Base-by-base conservation (phyloP, 2,113 vertebrate genomes). In the Calonectris borealis region DNA sequence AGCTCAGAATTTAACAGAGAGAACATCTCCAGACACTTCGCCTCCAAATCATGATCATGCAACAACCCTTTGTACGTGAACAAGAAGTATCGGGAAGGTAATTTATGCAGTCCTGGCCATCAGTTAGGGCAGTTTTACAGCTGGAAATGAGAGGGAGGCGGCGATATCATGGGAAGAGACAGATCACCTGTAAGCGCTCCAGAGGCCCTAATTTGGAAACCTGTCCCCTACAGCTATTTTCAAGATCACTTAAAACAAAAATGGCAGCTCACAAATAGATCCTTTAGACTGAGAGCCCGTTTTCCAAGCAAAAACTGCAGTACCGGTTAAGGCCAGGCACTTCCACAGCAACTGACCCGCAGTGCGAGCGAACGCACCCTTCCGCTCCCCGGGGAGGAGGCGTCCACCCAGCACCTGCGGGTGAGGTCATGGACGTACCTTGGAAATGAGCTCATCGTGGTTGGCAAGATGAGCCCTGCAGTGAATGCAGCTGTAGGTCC, bases 401-500 rank as follows among this genome's bases (percentile, higher is more conserved):
- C 7, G 4, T 24, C 72, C 12, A 1, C 83, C 51, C 62, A 54
- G 48, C 73, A 72, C n/a, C 83, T 31, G 52, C 4, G 3, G 88
- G 68, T 48, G 79, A 89, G 71, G 83, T 48, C 72, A 62, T 4
- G 51, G 80, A 34, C 70, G 65, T 98, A 99, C 99, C 99, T 99
- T 99, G 83, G 99, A 99, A 96, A 99, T 99, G 94, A 99, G 99
- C 98, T 99, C 99, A 70, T 99, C 99, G 0, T 99, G 99, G 98
- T 99, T 99, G 98, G 99, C 99, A 76, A 99, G 98, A 93, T 99
- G 99, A 90, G 99, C 99, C 90, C 99, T 98, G 98, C 99, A 99
- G 98, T 99, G 99, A 88, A 99, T 99, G 98, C 99, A 99, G 98
- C 99, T 99, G 98, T 99, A 99, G 83, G 99, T 99, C 75, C 99